Base-by-base conservation (phyloP, 2,113 vertebrate genomes). In the Takifugu flavidus region DNA sequence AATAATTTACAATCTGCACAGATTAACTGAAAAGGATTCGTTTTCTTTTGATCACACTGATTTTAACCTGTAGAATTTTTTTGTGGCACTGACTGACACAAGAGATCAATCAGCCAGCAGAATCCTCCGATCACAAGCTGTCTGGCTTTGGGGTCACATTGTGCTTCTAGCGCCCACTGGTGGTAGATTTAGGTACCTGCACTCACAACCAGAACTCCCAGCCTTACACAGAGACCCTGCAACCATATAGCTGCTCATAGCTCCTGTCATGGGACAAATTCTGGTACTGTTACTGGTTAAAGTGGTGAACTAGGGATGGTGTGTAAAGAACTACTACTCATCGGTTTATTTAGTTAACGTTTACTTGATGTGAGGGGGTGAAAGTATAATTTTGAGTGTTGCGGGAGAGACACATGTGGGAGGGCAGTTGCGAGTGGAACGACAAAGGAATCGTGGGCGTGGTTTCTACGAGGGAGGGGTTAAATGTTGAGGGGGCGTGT, bases 121-220 rank as follows among this genome's bases (percentile, higher is more conserved):
- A 52, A 14, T 42, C 52, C 6, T 27, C 46, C 13, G 3, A 26
- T 42, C 14, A 39, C 4, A 7, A 47, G 6, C 13, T n/a, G 45
- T 6, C 45, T 47, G 45, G 45, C 45, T 47, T 14, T 15, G 45
- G 8, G 14, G 13, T 47, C n/a, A 47, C 45, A 47, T 15, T n/a
- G 45, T 6, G 20, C 42, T 65, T 26, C 29, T 74, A 57, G 64
- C 55, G 78, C 31, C 76, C 62, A 65, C 82, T 84, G 59, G 77
- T 80, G 86, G 78, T 3, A 25, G 25, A 2, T 4, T 0, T n/a
- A 0, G 2, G n/a, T 1, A 25, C 61, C 62, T 61, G 45, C 56
- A 64, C 20, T 12, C 20, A 3, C 45, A 83, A 86, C 86, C 84
- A 79, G 84, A 80, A 86, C 84, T 77, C 71, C 86, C 86, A 72